phyloP scores from a whole-genome alignment of 2,888 invertebrate species.

The Epinotia nisella region DNA sequence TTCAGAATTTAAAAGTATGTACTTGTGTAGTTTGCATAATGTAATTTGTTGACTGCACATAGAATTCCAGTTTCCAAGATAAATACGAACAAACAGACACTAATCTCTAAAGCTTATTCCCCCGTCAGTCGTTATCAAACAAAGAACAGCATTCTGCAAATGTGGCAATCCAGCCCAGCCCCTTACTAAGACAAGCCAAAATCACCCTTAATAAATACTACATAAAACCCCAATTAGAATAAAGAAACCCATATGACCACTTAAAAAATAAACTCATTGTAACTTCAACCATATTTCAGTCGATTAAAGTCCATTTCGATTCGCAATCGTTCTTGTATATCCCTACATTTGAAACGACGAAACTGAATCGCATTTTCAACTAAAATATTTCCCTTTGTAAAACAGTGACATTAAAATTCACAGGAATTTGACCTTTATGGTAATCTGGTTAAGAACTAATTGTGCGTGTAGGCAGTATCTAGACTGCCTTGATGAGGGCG shows the following conservation, averaged over 20 bases:
- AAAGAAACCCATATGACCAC: not conserved
- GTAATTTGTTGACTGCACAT: not conserved
- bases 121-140: slow-evolving; percentile 10
- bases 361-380: not conserved
- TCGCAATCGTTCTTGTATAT: not conserved
- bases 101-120: not conserved
- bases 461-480: slow-evolving; percentile 54
- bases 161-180: slow-evolving; percentile 4
- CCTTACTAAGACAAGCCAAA: not conserved
- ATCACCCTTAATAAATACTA: not conserved
- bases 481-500: slow-evolving; percentile 78
- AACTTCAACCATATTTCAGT: not conserved
- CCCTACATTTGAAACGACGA: not conserved
- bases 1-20: not conserved
- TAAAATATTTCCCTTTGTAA: not conserved
- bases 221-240: not conserved
- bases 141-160: not conserved
- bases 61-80: slow-evolving; percentile 1
- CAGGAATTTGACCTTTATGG: slow-evolving; percentile 51
- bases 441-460: slow-evolving; percentile 57
- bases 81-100: slow-evolving; percentile 9
- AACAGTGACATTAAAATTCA: slow-evolving; percentile 21
- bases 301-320: not conserved
- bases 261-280: not conserved
- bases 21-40: not conserved